Percentiles rank a stretch among this genome's conserved stretches.
Evolutionary conservation across 2,888 invertebrate species (phyloP).

Genomic region (Sarcophaga rosellei): DNA sequence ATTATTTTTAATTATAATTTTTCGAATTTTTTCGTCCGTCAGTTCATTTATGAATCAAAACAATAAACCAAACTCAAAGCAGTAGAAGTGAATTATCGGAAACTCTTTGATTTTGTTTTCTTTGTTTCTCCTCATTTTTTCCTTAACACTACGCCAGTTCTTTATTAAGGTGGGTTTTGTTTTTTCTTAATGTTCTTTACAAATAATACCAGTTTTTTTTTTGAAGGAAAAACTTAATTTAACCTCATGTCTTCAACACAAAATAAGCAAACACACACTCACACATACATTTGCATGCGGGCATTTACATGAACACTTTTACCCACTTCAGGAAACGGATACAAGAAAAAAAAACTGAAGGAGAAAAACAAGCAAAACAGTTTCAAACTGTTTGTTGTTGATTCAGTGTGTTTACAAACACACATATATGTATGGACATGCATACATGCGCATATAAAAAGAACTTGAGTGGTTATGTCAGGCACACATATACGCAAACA

Average conservation of each 20-base stretch:
- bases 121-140: neutral
- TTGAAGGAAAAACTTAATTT: constrained; percentile 22
- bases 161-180: neutral
- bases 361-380: neutral
- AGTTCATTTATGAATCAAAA: neutral
- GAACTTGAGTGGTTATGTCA: constrained; percentile 6
- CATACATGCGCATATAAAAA: neutral
- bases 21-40: neutral
- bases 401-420: too few species aligned
- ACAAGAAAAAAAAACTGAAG: neutral
- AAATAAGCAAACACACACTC: neutral
- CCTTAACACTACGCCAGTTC: neutral
- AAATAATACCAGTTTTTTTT: neutral
- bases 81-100: constrained; percentile 48
- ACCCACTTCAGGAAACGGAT: neutral
- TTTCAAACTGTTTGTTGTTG: neutral
- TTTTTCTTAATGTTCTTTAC: neutral
- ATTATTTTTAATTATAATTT: neutral
- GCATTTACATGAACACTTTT: neutral
- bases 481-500: neutral
- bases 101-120: constrained; percentile 15
- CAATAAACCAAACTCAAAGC: constrained; percentile 36
- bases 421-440: neutral
- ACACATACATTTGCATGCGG: neutral
- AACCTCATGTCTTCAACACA: constrained; percentile 8